Conservation (phyloP, 1,140 invertebrate species). For the Leptinotarsa texana region DNA sequence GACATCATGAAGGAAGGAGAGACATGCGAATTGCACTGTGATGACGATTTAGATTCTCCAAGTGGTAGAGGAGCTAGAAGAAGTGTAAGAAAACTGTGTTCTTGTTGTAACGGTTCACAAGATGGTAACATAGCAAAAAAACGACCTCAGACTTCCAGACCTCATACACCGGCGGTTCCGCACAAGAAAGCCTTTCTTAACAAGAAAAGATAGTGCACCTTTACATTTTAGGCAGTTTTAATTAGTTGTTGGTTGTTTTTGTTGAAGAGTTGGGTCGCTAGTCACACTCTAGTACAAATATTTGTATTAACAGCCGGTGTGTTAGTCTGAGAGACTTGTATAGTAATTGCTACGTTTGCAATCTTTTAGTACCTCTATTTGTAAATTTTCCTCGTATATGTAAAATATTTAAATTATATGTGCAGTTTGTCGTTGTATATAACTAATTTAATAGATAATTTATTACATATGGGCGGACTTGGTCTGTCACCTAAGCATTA, state of each 20-base stretch:
- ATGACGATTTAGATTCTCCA: slow-evolving; percentile 43
- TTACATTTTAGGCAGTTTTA: slow-evolving; percentile 34
- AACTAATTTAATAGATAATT: slow-evolving; percentile 44
- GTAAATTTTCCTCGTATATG: slow-evolving; percentile 51
- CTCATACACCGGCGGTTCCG: slow-evolving; percentile 42
- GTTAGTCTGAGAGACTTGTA: slow-evolving; percentile 33
- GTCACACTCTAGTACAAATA: slow-evolving; percentile 55
- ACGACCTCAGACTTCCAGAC: slow-evolving; percentile 43
- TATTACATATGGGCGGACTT: slow-evolving; percentile 20
- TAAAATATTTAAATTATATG: slow-evolving; percentile 51
- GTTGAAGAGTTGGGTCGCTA: slow-evolving; percentile 45
- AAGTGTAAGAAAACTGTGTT: slow-evolving; percentile 49
- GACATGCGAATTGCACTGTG: slow-evolving; percentile 45
- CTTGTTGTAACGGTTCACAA: slow-evolving; percentile 51
- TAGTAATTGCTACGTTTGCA: slow-evolving; percentile 48
- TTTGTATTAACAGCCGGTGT: slow-evolving; percentile 30
- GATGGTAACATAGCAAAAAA: slow-evolving; percentile 43
- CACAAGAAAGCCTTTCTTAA: slow-evolving; percentile 51
- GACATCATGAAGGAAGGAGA: slow-evolving; percentile 45
- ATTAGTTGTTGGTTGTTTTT: slow-evolving; percentile 42
- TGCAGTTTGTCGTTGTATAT: slow-evolving; percentile 55
- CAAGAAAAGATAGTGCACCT: slow-evolving; percentile 55
- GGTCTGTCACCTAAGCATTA: slow-evolving; percentile 21
- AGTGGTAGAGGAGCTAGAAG: slow-evolving; percentile 47
- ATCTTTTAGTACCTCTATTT: slow-evolving; percentile 52